A percentile compares a stretch with the other conserved stretches of the same genome.
Evolutionary conservation across 2,113 vertebrate genomes (phyloP).

Genomic region (Martes martes): DNA sequence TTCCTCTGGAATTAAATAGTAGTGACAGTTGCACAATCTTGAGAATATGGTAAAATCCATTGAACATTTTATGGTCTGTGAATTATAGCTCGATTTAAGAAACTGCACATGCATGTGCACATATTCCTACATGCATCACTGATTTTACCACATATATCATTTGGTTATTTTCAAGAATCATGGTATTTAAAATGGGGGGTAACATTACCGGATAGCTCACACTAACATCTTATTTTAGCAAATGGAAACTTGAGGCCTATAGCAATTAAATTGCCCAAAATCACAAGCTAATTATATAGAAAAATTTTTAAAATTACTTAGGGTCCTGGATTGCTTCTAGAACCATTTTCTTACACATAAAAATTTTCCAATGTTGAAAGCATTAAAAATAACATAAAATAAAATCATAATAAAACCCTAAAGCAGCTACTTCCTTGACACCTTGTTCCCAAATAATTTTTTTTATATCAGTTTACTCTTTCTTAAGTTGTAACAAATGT

Average conservation of each 20-base stretch:
- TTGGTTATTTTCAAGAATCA: conserved; percentile 9
- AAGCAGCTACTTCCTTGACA: not conserved
- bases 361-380: not conserved
- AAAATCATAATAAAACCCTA: not conserved
- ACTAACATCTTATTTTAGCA: not conserved
- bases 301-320: not conserved
- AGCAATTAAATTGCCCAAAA: not conserved
- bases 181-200: not conserved
- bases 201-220: not conserved
- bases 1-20: not conserved
- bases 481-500: not conserved
- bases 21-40: not conserved
- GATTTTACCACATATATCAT: not conserved
- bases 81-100: not conserved
- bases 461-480: not conserved
- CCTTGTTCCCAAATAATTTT: not conserved
- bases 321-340: not conserved
- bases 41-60: not conserved
- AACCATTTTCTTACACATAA: not conserved
- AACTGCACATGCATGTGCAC: not conserved
- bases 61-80: not conserved
- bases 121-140: not conserved
- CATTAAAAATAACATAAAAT: not conserved
- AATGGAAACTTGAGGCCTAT: not conserved
- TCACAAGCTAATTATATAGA: not conserved